Base-by-base conservation (phyloP, 1,140 invertebrate species). In the Brachionus calyciflorus region DNA sequence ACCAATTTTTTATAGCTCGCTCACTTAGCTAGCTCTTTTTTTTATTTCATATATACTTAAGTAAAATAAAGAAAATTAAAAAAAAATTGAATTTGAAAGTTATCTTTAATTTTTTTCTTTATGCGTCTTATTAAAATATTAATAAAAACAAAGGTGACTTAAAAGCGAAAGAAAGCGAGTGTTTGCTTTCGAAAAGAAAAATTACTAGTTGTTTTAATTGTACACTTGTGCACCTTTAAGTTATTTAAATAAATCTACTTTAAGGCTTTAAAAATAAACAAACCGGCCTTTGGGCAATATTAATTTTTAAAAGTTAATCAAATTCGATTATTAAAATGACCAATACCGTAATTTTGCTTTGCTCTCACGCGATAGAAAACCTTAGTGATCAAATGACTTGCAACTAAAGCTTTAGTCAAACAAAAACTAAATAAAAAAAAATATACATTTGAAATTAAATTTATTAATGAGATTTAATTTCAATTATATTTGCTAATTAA, bases 401-500 rank as follows among this genome's bases (percentile, higher is more conserved):
- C n/a, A n/a, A n/a, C n/a, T n/a, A n/a, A n/a, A n/a, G n/a, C n/a
- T n/a, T n/a, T 60, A 17, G 28, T 33, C 30, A 37, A 19, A 33
- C 55, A 46, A 19, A 65, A 5, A 46, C 9, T 44, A 41, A 65
- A 65, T n/a, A n/a, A n/a, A n/a, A n/a, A n/a, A n/a, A n/a, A n/a
- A n/a, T n/a, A 46, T 44, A 65, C 33, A 65, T 24, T 44, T 65
- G 40, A 65, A 65, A 65, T 65, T 44, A 65, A 65, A 65, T 44
- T 41, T 65, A 44, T 60, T 60, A 60, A 60, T 60, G 28, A 60
- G 55, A 60, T 65, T 65, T 65, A 44, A 65, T 65, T 65, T 65
- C 60, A 65, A 44, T 65, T 65, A 24, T 65, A 44, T 65, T 65
- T 65, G 40, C 60, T 65, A 65, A 65, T 65, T 65, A 65, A 65